These are phyloP conservation scores for Arothron firmamentum DNA, from an alignment of 2,113 vertebrate genomes.

Conservation along the genomic window DNA sequence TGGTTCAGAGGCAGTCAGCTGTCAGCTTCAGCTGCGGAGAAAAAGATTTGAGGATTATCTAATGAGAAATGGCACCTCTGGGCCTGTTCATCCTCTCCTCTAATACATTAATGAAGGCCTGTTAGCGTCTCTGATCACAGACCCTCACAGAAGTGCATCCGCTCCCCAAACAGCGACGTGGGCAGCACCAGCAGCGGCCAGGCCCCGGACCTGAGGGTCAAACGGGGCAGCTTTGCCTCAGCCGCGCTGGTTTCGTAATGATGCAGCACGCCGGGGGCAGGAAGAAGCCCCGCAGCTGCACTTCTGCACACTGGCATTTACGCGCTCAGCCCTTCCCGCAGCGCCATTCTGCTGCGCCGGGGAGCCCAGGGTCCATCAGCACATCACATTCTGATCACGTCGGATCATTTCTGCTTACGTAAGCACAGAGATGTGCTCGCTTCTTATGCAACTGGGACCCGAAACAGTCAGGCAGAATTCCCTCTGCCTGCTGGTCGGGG, in stretches of 20 bases:
- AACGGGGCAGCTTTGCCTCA: neutral
- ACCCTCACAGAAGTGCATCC: neutral
- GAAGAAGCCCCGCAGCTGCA: slow-evolving; percentile 33
- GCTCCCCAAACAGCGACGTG: no score
- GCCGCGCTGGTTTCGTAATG: slow-evolving; percentile 24
- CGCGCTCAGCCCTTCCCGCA: neutral
- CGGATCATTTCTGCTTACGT: no score
- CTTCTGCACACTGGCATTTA: slow-evolving; percentile 12
- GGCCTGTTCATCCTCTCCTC: slow-evolving; percentile 18
- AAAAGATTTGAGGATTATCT: slow-evolving; percentile 9
- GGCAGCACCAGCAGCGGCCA: no score
- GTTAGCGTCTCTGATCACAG: slow-evolving; percentile 19
- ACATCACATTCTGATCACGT: no score
- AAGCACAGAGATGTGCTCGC: no score
- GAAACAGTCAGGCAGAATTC: no score
- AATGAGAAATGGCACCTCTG: slow-evolving; percentile 33
- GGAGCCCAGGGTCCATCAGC: no score
- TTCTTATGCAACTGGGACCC: no score
- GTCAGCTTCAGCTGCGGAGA: neutral
- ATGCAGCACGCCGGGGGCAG: slow-evolving; percentile 37
- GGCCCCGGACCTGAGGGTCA: neutral
- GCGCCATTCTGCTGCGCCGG: neutral
- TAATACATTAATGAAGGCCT: slow-evolving; percentile 38
- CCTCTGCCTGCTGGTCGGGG: no score
- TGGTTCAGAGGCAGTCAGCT: slow-evolving; percentile 4